These are phyloP conservation scores for Drymonia ruficornis DNA, from an alignment of 2,888 invertebrate genomes.

Conservation along the genomic window DNA sequence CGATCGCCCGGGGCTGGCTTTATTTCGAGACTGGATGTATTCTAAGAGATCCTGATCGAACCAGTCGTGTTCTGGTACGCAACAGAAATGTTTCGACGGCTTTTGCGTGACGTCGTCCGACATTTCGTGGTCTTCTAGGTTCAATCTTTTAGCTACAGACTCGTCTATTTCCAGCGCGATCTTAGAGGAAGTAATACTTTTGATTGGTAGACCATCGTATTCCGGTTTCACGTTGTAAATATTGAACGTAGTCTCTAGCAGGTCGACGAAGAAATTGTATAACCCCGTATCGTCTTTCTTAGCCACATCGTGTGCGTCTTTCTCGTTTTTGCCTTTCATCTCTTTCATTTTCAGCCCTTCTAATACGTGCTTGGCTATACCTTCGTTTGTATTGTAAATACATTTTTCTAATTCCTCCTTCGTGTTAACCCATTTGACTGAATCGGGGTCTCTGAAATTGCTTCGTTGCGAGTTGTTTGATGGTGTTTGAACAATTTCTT, in stretches of 20 bases:
- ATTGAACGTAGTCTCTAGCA: conserved; percentile 59
- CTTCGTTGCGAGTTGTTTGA: conserved; percentile 48
- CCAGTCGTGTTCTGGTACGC: conserved; percentile 12
- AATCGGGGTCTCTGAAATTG: neutral
- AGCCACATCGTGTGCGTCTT: conserved; percentile 35
- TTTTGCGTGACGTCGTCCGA: conserved; percentile 9
- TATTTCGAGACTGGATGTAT: conserved; percentile 8
- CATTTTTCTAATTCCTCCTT: neutral
- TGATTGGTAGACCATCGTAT: conserved; percentile 11
- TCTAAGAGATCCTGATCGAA: conserved; percentile 9
- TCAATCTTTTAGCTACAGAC: conserved; percentile 46
- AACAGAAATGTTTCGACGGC: conserved; percentile 20
- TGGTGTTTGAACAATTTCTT: conserved; percentile 50
- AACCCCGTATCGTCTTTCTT: conserved; percentile 47
- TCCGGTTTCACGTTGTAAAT: conserved; percentile 49
- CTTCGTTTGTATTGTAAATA: conserved; percentile 17
- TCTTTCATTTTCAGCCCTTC: conserved; percentile 32
- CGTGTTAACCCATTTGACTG: conserved; percentile 12
- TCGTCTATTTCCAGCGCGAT: conserved; percentile 52
- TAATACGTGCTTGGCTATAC: conserved; percentile 32
- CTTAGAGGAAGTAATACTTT: conserved; percentile 34
- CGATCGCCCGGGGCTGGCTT: neutral
- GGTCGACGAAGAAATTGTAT: conserved; percentile 65
- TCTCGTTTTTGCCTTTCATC: conserved; percentile 29
- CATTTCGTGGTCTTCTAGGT: conserved; percentile 10